Evolutionary conservation across 1,140 invertebrate species (phyloP).

Genomic region (Drosophila arawakana): DNA sequence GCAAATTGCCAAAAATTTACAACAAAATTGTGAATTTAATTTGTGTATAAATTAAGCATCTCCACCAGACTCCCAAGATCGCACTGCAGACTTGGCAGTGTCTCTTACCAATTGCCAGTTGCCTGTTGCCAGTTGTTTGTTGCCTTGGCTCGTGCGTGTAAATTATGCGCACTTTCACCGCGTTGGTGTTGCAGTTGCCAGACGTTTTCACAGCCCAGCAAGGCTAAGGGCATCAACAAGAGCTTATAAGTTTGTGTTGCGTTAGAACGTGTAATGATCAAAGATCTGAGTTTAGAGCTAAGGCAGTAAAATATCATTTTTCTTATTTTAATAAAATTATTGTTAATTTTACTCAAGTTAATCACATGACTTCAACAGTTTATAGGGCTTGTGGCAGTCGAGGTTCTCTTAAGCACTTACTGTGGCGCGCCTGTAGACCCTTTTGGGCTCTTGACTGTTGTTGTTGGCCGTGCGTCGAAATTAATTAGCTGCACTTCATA

Average conservation of each 20-base stretch:
- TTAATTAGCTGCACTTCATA: slow-evolving; percentile 71
- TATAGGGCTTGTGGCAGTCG: no score
- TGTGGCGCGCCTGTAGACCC: slow-evolving; percentile 47
- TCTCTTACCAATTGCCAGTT: neutral
- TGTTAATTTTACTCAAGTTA: neutral
- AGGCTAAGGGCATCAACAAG: no score
- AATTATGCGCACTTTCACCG: slow-evolving; percentile 81
- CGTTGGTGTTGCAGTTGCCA: slow-evolving; percentile 33
- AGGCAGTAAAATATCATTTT: no score
- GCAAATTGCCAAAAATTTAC: slow-evolving; percentile 69
- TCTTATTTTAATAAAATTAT: neutral
- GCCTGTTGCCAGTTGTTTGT: slow-evolving; percentile 1
- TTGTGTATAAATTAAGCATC: slow-evolving; percentile 50
- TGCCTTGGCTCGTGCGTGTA: slow-evolving; percentile 58
- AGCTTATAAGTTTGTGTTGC: no score
- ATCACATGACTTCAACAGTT: no score
- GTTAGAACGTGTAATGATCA: no score
- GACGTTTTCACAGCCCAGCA: no score
- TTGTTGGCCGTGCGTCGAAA: slow-evolving; percentile 70
- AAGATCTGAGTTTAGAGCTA: no score
- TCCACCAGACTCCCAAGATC: slow-evolving; percentile 1
- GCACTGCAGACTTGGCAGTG: neutral
- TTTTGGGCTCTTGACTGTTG: slow-evolving; percentile 41
- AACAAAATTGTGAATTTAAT: slow-evolving; percentile 67
- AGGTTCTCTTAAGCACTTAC: neutral